phyloP scores from a whole-genome alignment of 2,888 invertebrate species.

The Synanthedon vespiformis region DNA sequence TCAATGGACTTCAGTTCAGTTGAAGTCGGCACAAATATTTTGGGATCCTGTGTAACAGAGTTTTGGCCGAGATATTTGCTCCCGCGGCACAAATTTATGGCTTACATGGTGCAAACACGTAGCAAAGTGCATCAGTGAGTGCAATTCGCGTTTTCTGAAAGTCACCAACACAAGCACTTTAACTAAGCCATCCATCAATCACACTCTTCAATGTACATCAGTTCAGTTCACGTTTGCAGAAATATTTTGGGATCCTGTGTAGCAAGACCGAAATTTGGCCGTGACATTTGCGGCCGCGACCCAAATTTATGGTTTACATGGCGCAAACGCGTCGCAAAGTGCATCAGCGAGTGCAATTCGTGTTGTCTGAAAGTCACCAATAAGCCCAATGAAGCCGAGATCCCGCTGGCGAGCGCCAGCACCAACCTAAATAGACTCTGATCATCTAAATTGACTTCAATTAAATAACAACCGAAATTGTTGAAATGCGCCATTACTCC shows the following conservation, averaged over 20 bases:
- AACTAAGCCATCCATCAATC: no score
- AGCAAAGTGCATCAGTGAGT: constrained; percentile 64
- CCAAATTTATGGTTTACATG: constrained; percentile 26
- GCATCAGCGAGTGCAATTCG: constrained; percentile 69
- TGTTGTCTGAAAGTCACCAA: constrained; percentile 71
- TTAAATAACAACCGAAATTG: constrained; percentile 72
- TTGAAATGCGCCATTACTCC: constrained; percentile 71
- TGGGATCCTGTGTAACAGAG: background rate
- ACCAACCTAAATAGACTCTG: constrained; percentile 72
- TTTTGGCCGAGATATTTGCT: constrained; percentile 1
- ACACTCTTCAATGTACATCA: background rate
- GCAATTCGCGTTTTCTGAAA: constrained; percentile 71
- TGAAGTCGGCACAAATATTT: background rate
- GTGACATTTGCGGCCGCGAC: constrained; percentile 18
- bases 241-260: background rate
- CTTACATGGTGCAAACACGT: constrained; percentile 43
- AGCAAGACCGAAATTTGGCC: background rate
- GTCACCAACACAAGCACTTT: constrained; percentile 42
- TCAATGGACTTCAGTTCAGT: background rate
- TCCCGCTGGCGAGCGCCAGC: constrained; percentile 68
- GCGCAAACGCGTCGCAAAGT: constrained; percentile 56
- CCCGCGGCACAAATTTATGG: constrained; percentile 28
- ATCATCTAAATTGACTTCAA: constrained; percentile 72
- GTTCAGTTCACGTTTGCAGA: background rate
- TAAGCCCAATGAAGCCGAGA: constrained; percentile 71